Conservation (phyloP, 2,113 vertebrate genomes). For the Empidonax traillii region DNA sequence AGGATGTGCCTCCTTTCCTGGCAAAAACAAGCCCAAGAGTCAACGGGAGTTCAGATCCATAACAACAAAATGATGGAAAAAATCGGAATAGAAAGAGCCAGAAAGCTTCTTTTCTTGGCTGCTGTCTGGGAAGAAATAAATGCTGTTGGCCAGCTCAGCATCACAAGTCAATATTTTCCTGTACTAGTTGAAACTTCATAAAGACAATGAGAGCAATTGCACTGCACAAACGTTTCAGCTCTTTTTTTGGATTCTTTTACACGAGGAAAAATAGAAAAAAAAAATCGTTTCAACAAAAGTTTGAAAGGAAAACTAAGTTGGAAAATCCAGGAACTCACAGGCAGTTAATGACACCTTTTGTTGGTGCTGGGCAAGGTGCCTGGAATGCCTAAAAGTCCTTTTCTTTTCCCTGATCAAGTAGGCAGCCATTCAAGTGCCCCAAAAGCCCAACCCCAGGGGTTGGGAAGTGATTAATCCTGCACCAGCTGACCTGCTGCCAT, state of each 20-base stretch:
- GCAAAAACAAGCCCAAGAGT: constrained; percentile 3
- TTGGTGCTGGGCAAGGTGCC: constrained; percentile 25
- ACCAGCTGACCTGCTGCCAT: not conserved
- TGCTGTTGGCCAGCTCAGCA: not conserved
- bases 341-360: constrained; percentile 31
- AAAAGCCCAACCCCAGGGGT: not conserved
- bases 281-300: not conserved
- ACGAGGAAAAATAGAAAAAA: not conserved
- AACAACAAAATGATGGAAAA: not conserved
- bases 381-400: not conserved
- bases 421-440: not conserved
- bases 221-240: not conserved
- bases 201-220: not conserved
- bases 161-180: not conserved
- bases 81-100: not conserved
- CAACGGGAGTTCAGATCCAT: not conserved
- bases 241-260: not conserved
- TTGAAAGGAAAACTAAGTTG: constrained; percentile 1
- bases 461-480: constrained; percentile 29
- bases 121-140: not conserved
- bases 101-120: not conserved
- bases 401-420: not conserved
- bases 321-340: not conserved
- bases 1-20: not conserved
- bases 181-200: not conserved